Evolutionary conservation across 2,888 invertebrate genomes (phyloP).

Genomic region (Trissonchulus sp.): DNA sequence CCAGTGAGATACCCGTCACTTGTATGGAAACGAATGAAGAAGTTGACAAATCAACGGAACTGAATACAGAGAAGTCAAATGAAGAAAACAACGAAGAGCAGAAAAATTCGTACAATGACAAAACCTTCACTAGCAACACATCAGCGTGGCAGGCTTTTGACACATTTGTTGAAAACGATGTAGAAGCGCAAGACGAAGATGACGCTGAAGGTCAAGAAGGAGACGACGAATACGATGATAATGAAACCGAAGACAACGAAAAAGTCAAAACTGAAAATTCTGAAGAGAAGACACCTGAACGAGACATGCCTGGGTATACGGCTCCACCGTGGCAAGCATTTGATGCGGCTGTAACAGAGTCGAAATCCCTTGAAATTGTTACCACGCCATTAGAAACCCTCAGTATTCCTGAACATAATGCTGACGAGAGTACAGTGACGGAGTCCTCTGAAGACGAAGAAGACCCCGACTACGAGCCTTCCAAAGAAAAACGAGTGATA

Average conservation of each 20-base stretch:
- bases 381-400: too few relatives aligned
- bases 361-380: neutral
- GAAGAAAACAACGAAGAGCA: too few relatives aligned
- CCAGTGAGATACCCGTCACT: neutral
- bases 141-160: neutral
- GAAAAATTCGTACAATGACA: neutral
- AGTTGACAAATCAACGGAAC: too few relatives aligned
- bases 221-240: constrained; percentile 3
- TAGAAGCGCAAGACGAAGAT: constrained; percentile 11
- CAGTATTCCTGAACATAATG: neutral
- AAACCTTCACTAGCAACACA: neutral
- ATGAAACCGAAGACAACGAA: constrained; percentile 16
- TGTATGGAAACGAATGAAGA: neutral
- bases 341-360: neutral
- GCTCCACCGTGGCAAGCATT: neutral
- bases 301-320: neutral
- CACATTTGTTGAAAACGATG: neutral
- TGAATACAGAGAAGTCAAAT: too few relatives aligned
- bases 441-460: neutral
- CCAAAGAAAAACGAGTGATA: neutral
- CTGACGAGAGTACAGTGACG: neutral
- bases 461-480: neutral
- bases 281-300: neutral
- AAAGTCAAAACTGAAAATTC: neutral
- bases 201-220: neutral